Percentiles rank a stretch among this genome's conserved stretches.
These are phyloP conservation scores for Stylophora pistillata DNA, from an alignment of 64 coral and sea anemone genomes.

Conservation along the genomic window DNA sequence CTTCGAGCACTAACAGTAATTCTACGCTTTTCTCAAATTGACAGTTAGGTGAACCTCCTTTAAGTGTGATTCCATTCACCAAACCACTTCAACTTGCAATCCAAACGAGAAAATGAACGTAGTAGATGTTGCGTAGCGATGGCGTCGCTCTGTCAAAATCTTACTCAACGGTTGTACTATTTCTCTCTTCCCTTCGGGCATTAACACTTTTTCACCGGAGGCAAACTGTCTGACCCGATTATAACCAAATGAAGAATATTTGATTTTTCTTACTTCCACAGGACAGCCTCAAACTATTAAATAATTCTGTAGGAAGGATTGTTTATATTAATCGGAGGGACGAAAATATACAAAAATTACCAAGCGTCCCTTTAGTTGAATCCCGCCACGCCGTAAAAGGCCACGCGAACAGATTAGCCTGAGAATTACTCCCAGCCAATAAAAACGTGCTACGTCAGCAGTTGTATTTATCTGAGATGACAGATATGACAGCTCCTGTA, in stretches of 20 bases:
- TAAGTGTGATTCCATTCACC: slow-evolving; percentile 22
- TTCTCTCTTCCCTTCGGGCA: background rate
- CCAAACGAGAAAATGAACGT: slow-evolving; percentile 8
- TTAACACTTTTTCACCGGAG: background rate
- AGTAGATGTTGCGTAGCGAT: slow-evolving; percentile 46
- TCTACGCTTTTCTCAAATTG: background rate
- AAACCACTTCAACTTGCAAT: background rate
- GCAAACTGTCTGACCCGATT: background rate
- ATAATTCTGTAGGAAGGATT: background rate
- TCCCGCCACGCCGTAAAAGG: slow-evolving; percentile 26
- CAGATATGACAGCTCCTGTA: slow-evolving; percentile 13
- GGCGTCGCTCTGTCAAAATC: slow-evolving; percentile 13
- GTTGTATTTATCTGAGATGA: slow-evolving; percentile 15
- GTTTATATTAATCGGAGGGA: slow-evolving; percentile 4
- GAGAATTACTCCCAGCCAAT: slow-evolving; percentile 20
- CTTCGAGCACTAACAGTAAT: background rate
- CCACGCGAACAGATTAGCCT: slow-evolving; percentile 45
- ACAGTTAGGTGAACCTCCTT: background rate
- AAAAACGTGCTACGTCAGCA: background rate
- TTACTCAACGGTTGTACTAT: background rate
- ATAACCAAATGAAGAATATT: background rate
- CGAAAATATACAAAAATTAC: background rate
- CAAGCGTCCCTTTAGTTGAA: slow-evolving; percentile 11
- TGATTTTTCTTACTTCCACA: background rate
- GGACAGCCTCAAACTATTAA: background rate